phyloP scores from a whole-genome alignment of 2,797 vertebrate species.

The Halcyon badia region DNA sequence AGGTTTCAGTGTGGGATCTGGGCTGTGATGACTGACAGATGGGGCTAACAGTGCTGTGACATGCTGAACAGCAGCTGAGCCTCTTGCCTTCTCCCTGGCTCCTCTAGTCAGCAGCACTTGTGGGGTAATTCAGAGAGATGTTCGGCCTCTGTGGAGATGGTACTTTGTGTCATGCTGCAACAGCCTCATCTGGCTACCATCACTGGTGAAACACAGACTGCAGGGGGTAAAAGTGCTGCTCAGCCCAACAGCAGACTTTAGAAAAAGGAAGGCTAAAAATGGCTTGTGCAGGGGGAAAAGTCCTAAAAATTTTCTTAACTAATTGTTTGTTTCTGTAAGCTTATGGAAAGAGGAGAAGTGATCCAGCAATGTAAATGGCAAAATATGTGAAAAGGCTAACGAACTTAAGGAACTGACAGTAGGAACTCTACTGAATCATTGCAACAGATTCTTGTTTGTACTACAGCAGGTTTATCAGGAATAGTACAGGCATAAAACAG shows the following conservation, averaged over 20 bases:
- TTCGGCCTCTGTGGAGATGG: neutral
- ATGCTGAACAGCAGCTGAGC: neutral
- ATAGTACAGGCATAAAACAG: neutral
- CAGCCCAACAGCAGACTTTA: neutral
- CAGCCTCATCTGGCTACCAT: slow-evolving; percentile 49
- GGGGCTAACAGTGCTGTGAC: neutral
- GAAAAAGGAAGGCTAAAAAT: neutral
- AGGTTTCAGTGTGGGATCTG: neutral
- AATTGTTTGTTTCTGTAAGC: slow-evolving; percentile 44
- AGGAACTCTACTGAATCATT: neutral
- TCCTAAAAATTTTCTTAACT: slow-evolving; percentile 38
- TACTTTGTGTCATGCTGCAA: neutral
- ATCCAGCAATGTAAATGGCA: slow-evolving; percentile 2
- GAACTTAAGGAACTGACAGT: neutral
- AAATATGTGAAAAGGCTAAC: slow-evolving; percentile 4
- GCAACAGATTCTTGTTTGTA: neutral
- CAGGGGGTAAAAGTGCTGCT: neutral
- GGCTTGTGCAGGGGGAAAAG: neutral
- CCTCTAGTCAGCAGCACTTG: neutral
- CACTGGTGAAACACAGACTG: neutral
- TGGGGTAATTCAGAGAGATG: neutral
- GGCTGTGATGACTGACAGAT: neutral
- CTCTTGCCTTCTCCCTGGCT: neutral
- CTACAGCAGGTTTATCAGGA: neutral
- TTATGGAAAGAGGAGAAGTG: neutral